Base-by-base conservation (phyloP, 2,113 vertebrate genomes). In the Amphilophus citrinellus region DNA sequence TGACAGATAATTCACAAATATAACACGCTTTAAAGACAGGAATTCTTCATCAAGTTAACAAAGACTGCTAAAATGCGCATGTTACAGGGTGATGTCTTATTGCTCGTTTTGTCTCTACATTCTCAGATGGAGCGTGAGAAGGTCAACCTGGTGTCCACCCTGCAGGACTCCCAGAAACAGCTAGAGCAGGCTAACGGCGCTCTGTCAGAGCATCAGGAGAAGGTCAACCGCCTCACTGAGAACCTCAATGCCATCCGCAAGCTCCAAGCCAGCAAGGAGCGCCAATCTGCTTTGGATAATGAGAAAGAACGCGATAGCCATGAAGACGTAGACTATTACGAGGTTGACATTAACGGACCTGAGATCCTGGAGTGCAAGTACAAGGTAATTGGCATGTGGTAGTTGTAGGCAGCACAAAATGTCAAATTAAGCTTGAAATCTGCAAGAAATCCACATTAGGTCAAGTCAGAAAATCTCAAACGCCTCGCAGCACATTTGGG, bases 291-390 rank as follows among this genome's bases (percentile, higher is more conserved):
- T 50, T 94, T 99, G 50, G 98, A 99, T 95, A 97, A 97, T 0
- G 98, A 99, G 95, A 98, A 98, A 85, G 98, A 99, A 37, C 96
- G 97, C 0, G 98, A 99, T 66, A 99, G 98, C 93, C 96, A 97
- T 0, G 98, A 99, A 79, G 98, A 99, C 47, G 98, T 97, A 1
- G 98, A 99, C 91, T 99, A 99, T 94, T 99, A 99, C 0, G 98
- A 99, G 86, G 97, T 99, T 83, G 98, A 99, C 91, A 99, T 99
- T 94, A 97, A 99, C 0, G 98, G 98, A 10, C 98, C 98, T 0
- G 98, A 99, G 94, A 99, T 99, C 85, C 92, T 99, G 88, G 98
- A 98, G 91, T 99, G 98, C 96, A 99, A 99, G 92, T 99, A 99
- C 93, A 98, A 98, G 95, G 95, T 95, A 79, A 35, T 2, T 2